A percentile compares a stretch with the other conserved stretches of the same genome.
Conservation (phyloP, 1,140 invertebrate species). For the Drosophila insularis region DNA sequence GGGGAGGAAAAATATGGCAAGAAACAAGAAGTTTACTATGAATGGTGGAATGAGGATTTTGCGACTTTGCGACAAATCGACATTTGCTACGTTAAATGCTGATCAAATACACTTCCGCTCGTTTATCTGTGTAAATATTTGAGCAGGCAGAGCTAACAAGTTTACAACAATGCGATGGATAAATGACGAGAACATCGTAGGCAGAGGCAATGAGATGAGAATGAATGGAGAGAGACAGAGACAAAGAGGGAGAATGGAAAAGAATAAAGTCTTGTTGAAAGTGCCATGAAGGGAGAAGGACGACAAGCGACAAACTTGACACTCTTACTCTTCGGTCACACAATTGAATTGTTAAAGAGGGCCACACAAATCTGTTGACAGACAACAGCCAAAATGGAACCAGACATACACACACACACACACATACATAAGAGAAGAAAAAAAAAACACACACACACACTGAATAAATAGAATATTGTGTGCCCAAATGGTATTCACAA, state of each 20-base stretch:
- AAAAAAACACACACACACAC: background rate
- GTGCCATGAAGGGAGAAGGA: background rate
- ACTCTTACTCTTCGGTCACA: constrained; percentile 25
- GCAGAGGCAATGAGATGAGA: constrained; percentile 15
- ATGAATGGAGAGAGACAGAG: background rate
- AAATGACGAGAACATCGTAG: constrained; percentile 21
- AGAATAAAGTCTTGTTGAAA: background rate
- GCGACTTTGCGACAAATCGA: constrained; percentile 57
- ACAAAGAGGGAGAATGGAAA: constrained; percentile 17
- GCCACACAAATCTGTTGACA: constrained; percentile 50
- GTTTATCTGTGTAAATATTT: constrained; percentile 80
- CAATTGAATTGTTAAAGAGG: constrained; percentile 70
- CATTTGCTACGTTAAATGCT: constrained; percentile 74
- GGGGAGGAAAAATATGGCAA: background rate
- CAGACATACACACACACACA: constrained; percentile 14
- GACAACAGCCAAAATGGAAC: constrained; percentile 35
- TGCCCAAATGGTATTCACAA: constrained; percentile 27
- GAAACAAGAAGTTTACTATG: background rate
- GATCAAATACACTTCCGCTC: constrained; percentile 76
- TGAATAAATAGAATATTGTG: constrained; percentile 24
- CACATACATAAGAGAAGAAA: background rate
- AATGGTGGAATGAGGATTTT: background rate
- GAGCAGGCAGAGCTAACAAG: constrained; percentile 61
- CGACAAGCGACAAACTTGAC: background rate
- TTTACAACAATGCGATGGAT: constrained; percentile 40